Evolutionary conservation across 2,888 invertebrate species (phyloP), one percentile per base, ranked within the genome.

Genomic region (Xanthorhoe designata): DNA sequence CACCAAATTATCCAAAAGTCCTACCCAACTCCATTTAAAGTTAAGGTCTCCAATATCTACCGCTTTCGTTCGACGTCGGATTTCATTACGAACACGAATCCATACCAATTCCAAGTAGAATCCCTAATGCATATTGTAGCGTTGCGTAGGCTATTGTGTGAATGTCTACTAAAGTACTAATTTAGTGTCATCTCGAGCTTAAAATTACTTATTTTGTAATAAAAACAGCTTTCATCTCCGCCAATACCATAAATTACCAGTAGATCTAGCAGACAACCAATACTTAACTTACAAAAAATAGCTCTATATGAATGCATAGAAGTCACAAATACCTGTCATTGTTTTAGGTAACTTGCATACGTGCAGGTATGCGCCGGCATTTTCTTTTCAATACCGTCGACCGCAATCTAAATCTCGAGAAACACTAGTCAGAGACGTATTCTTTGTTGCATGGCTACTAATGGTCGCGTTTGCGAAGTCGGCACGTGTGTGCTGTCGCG

Each of bases 401-500:
- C 63, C 58, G 68, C 77, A 76, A 83, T 82, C 80, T 79, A 63
- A 78, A 83, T 76, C 78, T 67, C 69, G 61, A 76, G 76, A 74
- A 74, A 74, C 74, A 69, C 72, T 70, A 73, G 70, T 77, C 76
- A 70, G 73, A 75, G 78, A 78, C 78, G 77, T 76, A 80, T 82
- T 79, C 73, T 79, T 76, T 76, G 79, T 76, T 77, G 75, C 77
- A 64, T 69, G 65, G 78, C 77, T 78, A 78, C 83, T 85, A 84
- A 85, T 83, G 83, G 79, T 68, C 74, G 75, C 71, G 73, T 73
- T 81, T 77, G 78, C 73, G 64, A 67, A 75, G 78, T 74, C 79
- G 82, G 84, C 85, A 86, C 86, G 86, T 84, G 85, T 82, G 79
- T 70, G 70, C 73, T 82, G 92, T 91, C 92, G 91, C 92, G 92